phyloP scores from a whole-genome alignment of 2,113 vertebrate species.

The Tachuris rubrigastra region DNA sequence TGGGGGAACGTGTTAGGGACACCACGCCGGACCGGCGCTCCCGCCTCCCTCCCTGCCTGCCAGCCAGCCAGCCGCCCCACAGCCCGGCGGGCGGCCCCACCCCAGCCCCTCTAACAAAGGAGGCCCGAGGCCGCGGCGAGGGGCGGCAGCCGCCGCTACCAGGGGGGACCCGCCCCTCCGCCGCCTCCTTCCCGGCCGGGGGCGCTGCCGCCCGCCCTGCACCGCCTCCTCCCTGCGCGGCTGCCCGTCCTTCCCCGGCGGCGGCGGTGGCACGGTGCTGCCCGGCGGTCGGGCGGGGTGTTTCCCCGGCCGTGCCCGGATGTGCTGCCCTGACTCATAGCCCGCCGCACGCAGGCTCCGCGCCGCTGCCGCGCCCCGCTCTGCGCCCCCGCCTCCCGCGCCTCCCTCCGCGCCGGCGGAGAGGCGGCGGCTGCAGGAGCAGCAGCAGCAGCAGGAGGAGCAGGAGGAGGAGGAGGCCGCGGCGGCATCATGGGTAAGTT shows the following conservation, averaged over 20 bases:
- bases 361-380: not conserved
- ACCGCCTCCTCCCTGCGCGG: not conserved
- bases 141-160: not conserved
- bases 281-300: not conserved
- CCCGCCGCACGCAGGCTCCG: not conserved
- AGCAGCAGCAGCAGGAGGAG: not conserved
- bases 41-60: rapidly evolving
- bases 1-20: no score
- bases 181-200: not conserved
- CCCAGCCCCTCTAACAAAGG: conserved; percentile 14
- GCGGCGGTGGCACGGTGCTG: not conserved
- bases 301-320: conserved; percentile 41
- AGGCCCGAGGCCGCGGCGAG: not conserved
- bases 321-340: conserved; percentile 44
- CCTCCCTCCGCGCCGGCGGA: not conserved
- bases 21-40: not conserved
- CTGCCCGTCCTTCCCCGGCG: not conserved
- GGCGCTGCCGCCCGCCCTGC: not conserved
- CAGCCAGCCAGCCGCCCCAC: not conserved
- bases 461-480: not conserved
- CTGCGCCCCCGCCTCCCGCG: not conserved
- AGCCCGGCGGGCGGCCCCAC: not conserved
- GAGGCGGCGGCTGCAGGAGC: not conserved
- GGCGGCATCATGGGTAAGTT: conserved; percentile 58
- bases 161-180: not conserved